Percentiles rank a stretch among this genome's conserved stretches.
These are phyloP conservation scores for Epistrophe grossulariae DNA, from an alignment of 2,888 invertebrate genomes.

Conservation along the genomic window DNA sequence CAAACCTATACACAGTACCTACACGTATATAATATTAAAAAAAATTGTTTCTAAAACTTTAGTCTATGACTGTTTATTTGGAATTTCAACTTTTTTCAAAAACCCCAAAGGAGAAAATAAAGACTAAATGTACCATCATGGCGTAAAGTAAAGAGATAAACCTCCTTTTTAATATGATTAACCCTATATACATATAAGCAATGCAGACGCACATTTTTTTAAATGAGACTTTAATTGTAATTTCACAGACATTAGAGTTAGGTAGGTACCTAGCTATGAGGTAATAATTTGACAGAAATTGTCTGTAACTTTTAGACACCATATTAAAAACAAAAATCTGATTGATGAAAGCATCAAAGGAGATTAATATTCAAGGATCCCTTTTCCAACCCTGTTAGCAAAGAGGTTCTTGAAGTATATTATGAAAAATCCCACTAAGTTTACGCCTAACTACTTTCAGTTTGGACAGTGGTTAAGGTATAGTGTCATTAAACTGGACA, in stretches of 20 bases:
- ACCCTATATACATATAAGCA: not conserved
- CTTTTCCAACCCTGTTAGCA: not conserved
- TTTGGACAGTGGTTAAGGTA: too few relatives aligned
- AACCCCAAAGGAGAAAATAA: conserved; percentile 1
- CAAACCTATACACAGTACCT: too few relatives aligned
- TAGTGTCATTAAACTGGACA: not conserved
- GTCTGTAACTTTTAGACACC: not conserved
- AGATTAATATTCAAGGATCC: too few relatives aligned
- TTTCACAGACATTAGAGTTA: not conserved
- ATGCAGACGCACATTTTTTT: not conserved
- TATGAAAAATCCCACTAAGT: not conserved
- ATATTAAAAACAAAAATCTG: not conserved
- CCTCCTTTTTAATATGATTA: not conserved
- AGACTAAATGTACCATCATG: not conserved
- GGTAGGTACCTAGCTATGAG: not conserved
- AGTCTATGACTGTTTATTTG: conserved; percentile 17
- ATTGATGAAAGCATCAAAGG: too few relatives aligned
- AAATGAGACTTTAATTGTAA: not conserved
- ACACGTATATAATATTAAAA: too few relatives aligned
- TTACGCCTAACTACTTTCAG: not conserved
- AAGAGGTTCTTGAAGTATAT: too few relatives aligned
- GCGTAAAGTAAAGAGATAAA: not conserved
- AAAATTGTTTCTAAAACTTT: not conserved
- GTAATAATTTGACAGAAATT: not conserved
- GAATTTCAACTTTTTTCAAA: not conserved